Conservation (phyloP, 2,113 vertebrate species). For the Mormyrus iriodes region DNA sequence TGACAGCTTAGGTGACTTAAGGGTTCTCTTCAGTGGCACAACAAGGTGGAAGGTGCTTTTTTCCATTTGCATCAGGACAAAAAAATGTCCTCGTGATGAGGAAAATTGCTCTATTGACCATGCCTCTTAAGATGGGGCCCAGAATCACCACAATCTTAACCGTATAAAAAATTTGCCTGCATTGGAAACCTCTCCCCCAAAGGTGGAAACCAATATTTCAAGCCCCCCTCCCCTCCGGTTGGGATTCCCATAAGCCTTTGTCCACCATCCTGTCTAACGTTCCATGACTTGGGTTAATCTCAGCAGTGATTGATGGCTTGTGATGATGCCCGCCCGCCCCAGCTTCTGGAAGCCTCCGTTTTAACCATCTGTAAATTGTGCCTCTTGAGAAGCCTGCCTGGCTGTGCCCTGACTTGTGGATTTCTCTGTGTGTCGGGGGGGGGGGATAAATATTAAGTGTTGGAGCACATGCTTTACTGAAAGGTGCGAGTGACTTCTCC, state of each 20-base stretch:
- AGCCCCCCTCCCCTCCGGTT: neutral
- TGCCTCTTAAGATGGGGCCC: neutral
- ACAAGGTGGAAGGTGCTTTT: neutral
- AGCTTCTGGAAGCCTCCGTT: neutral
- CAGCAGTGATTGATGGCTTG: neutral
- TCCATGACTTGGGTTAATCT: neutral
- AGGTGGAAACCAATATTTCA: neutral
- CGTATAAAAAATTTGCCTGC: neutral
- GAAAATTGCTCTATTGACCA: neutral
- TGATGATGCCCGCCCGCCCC: neutral
- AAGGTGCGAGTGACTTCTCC: neutral
- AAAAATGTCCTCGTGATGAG: too few relatives aligned
- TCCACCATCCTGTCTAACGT: neutral
- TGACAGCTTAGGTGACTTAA: neutral
- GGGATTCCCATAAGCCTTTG: neutral
- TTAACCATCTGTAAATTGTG: neutral
- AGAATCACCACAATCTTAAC: neutral
- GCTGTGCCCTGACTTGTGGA: neutral
- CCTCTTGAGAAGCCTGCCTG: neutral
- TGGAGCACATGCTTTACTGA: constrained; percentile 12
- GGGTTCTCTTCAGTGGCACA: neutral
- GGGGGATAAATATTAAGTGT: constrained; percentile 11
- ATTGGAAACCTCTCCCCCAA: neutral
- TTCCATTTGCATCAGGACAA: neutral
- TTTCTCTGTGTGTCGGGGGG: too few relatives aligned